Base-by-base conservation (phyloP, 2,888 invertebrate genomes). In the Atherix ibis region DNA sequence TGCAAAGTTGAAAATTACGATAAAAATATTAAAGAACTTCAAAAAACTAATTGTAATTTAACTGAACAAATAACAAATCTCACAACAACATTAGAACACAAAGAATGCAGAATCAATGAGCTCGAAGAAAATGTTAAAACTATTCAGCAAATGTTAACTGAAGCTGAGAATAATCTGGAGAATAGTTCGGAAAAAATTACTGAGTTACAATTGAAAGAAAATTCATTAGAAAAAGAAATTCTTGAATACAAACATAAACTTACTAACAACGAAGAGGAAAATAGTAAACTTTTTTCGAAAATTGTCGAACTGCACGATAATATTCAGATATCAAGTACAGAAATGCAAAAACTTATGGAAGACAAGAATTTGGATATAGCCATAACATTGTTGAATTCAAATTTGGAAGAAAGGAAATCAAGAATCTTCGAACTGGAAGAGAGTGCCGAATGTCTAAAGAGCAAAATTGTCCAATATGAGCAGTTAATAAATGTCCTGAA, bases 161-260 rank as follows among this genome's bases (percentile, higher is more conserved):
- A 8, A 8, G 5, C 33, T 27, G 33, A 33, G 12, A 27, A 26
- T 9, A 4, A 33, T 12, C 14, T 33, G 27, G n/a, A n/a, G n/a
- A n/a, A n/a, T n/a, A n/a, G n/a, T 26, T 26, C 4, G 26, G 16
- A n/a, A 9, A 18, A 6, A 27, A 13, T 34, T 12, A 15, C 14
- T 13, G 14, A 13, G 2, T 14, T 19, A 8, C 12, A 27, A 27
- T 9, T 5, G 5, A 28, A 34, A 27, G 14, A 14, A n/a, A 13
- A 19, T 13, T 9, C 13, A 10, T 5, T 27, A 18, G n/a, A n/a
- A 10, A 12, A 27, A 12, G 14, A 34, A 13, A n/a, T 34, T 5
- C n/a, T 25, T 8, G 33, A 33, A 9, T 18, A 33, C 4, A 14
- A 25, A 6, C 3, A 4, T 12, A 32, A 25, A 16, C 12, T 33